Conservation (phyloP, 2,113 vertebrate genomes). For the Eptesicus fuscus region DNA sequence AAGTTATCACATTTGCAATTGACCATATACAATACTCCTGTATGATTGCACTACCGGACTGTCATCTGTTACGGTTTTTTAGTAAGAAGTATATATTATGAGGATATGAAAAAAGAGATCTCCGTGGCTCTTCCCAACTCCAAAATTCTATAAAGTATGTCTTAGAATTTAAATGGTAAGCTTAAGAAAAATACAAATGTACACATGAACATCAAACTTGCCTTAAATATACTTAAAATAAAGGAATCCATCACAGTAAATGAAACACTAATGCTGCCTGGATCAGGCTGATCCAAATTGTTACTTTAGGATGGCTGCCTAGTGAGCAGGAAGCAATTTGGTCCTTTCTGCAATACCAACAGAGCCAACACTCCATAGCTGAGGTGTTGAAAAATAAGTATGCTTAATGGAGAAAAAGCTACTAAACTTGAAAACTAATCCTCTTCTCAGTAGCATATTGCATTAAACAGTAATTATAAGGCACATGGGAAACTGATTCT, state of each 20-base stretch:
- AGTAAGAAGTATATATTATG: neutral
- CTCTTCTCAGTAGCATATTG: neutral
- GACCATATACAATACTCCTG: neutral
- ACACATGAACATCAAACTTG: neutral
- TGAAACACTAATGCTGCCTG: neutral
- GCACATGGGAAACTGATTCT: conserved; percentile 25
- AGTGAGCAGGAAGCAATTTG: conserved; percentile 1
- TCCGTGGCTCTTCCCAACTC: neutral
- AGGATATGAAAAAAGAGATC: neutral
- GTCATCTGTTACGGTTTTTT: neutral
- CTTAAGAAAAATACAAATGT: neutral
- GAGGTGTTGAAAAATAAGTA: conserved; percentile 13
- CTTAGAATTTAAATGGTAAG: neutral
- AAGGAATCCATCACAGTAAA: neutral
- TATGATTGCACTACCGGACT: neutral
- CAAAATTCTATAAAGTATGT: neutral
- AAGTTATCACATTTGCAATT: neutral
- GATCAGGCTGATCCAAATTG: neutral
- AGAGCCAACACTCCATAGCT: neutral
- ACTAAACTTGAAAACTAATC: conserved; percentile 38
- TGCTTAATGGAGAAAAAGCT: conserved; percentile 28
- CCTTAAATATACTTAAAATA: neutral
- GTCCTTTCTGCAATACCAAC: neutral
- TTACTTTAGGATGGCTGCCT: conserved; percentile 39
- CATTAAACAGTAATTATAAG: conserved; percentile 48